Evolutionary conservation across 2,113 vertebrate genomes (phyloP).

Genomic region (Epinephelus lanceolatus): DNA sequence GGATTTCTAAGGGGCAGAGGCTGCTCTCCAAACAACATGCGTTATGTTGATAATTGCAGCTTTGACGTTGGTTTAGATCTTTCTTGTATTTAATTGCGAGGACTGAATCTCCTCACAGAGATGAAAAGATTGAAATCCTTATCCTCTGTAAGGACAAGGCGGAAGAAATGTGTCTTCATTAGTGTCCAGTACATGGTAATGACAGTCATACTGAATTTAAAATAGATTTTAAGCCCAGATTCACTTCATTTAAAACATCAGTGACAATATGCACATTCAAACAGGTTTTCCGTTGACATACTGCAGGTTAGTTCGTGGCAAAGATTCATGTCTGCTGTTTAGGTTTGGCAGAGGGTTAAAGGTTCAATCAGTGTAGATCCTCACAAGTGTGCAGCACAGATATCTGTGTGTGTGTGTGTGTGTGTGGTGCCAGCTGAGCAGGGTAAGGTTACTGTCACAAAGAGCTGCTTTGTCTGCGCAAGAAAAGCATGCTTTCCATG

Average conservation of each 20-base stretch:
- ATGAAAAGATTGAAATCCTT: slow-evolving; percentile 9
- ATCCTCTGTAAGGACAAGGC: neutral
- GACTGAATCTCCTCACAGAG: slow-evolving; percentile 16
- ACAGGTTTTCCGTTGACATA: neutral
- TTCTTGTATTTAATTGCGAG: slow-evolving; percentile 27
- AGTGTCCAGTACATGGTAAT: neutral
- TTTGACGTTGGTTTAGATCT: slow-evolving; percentile 51
- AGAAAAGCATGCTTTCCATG: slow-evolving; percentile 23
- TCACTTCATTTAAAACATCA: neutral
- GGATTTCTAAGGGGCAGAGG: slow-evolving; percentile 28
- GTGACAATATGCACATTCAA: neutral
- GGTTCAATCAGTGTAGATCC: slow-evolving; percentile 26
- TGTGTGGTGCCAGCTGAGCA: slow-evolving; percentile 71
- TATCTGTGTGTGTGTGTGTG: slow-evolving; percentile 39
- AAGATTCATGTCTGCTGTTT: neutral
- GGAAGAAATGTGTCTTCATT: slow-evolving; percentile 6
- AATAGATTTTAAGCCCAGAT: neutral
- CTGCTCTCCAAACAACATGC: slow-evolving; percentile 45
- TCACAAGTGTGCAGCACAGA: slow-evolving; percentile 33
- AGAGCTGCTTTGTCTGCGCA: slow-evolving; percentile 71
- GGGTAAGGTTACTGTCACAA: slow-evolving; percentile 74
- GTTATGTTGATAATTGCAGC: slow-evolving; percentile 43
- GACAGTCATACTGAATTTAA: neutral
- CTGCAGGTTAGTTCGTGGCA: neutral
- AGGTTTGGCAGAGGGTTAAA: slow-evolving; percentile 10